A percentile compares a stretch with the other conserved stretches of the same genome.
Conservation (phyloP, 2,888 invertebrate genomes). For the Plemyria rubiginata region DNA sequence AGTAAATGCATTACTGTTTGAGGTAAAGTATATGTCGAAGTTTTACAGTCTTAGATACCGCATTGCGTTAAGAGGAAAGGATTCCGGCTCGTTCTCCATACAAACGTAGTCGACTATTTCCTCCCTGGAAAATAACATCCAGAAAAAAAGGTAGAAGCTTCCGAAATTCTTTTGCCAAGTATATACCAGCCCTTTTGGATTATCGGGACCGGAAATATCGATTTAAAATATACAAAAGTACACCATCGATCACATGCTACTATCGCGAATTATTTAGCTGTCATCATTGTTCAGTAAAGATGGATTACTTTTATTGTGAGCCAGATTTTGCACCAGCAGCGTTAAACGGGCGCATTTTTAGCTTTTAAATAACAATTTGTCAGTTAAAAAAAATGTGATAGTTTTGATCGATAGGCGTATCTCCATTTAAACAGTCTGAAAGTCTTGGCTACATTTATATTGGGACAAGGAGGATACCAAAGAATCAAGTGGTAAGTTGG, state of each 20-base stretch:
- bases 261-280: conserved; percentile 25
- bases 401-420: conserved; percentile 29
- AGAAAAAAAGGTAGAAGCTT: no score
- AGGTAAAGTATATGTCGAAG: no score
- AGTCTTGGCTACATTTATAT: background rate
- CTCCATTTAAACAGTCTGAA: background rate
- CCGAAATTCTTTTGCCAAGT: no score
- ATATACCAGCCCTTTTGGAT: no score
- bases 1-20: background rate
- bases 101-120: no score
- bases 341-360: conserved; percentile 6
- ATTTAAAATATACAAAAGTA: conserved; percentile 16
- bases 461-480: no score
- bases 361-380: conserved; percentile 21
- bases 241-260: conserved; percentile 16
- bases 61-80: no score
- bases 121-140: no score
- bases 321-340: conserved; percentile 15
- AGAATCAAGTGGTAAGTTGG: no score
- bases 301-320: conserved; percentile 29
- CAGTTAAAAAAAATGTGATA: conserved; percentile 10
- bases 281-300: conserved; percentile 34
- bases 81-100: no score
- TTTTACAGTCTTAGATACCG: no score
- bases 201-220: conserved; percentile 22